Base-by-base conservation (phyloP, 2,888 invertebrate species). In the Drosophila koepferae region DNA sequence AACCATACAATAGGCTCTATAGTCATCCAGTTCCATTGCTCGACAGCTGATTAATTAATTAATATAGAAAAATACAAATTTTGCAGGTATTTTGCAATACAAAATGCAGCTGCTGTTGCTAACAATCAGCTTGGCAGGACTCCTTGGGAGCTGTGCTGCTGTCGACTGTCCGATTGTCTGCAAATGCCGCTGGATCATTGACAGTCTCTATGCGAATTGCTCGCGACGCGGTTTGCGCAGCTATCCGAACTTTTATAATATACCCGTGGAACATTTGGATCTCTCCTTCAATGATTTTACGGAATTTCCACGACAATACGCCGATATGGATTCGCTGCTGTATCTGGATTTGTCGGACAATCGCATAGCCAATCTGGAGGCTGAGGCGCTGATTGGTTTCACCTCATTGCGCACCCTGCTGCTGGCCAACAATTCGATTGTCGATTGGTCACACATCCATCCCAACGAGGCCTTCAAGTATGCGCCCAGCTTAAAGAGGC, bases 341-440 rank as follows among this genome's bases (percentile, higher is more conserved):
- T 93, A 92, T 86, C 82, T 95, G 63, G 94, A 95, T 90, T 80
- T 95, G 51, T 94, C 94, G 0, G 81, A 92, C 67, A 96, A 96
- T 87, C 92, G 92, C 58, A 91, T 96, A 36, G 93, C 82, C n/a
- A 92, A 92, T 55, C 80, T 96, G 68, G 94, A 94, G 2, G 84
- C 87, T 53, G 90, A 93, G 80, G 91, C 96, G 5, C 76, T 92
- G 7, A 81, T 88, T n/a, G 94, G 95, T 31, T 94, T 96, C 36
- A 94, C 92, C 2, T 92, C 94, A 28, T 92, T 97, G 40, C 94
- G 95, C 84, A 92, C 93, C 6, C 91, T 97, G 44, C 94, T 96
- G 91, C 92, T 97, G 73, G 95, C 95, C 31, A 94, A 93, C 66
- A 97, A 97, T 88, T 91, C 93, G 58, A 95, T 97, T 71, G 93